phyloP scores from a whole-genome alignment of 2,113 vertebrate species.

The Rattus rattus region DNA sequence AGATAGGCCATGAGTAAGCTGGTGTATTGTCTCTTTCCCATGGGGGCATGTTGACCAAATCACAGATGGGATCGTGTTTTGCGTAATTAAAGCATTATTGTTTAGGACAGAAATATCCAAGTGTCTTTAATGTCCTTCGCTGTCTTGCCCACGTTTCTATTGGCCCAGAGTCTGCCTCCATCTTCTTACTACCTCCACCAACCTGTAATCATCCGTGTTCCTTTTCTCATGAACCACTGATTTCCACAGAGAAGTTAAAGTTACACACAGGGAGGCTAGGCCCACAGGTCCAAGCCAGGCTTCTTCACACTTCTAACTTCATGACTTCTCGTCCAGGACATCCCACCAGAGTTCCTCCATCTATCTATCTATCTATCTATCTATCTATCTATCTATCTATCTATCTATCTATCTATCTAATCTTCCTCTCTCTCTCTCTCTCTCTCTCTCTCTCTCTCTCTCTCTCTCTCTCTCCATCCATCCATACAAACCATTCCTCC shows the following conservation, averaged over 20 bases:
- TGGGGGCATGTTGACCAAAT: not conserved
- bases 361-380: not conserved
- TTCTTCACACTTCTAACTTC: not conserved
- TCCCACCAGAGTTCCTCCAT: not conserved
- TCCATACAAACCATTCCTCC: not conserved
- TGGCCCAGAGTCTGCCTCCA: not conserved
- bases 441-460: no score
- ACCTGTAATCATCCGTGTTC: not conserved
- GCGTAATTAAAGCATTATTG: not conserved
- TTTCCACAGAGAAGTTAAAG: not conserved
- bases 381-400: no score
- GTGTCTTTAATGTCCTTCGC: not conserved
- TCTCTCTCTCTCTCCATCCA: no score
- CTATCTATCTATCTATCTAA: no score
- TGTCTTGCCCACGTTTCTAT: not conserved
- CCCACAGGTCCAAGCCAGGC: not conserved
- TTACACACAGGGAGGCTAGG: no score
- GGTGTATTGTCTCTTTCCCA: not conserved
- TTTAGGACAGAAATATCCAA: slow-evolving; percentile 14
- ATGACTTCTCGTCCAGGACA: not conserved
- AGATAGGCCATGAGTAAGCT: not conserved
- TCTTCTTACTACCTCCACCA: not conserved
- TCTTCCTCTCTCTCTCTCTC: no score
- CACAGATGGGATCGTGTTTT: slow-evolving; percentile 46
- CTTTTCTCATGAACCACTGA: not conserved